phyloP scores from a whole-genome alignment of 2,888 invertebrate species.

The Lathronympha strigana region DNA sequence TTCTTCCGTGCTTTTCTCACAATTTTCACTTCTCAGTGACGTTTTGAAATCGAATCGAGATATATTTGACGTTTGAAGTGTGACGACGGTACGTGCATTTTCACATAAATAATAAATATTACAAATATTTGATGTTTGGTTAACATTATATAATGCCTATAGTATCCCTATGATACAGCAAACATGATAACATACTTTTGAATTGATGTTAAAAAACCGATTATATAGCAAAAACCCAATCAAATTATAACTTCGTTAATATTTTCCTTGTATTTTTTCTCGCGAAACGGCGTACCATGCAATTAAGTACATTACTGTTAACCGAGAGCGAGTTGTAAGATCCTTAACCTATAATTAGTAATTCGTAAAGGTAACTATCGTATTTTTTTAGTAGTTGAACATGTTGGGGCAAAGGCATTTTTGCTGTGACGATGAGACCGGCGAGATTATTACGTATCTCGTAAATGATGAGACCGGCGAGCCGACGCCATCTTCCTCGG shows the following conservation, averaged over 20 bases:
- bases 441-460: constrained; percentile 72
- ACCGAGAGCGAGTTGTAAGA: not conserved
- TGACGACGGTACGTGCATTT: constrained; percentile 16
- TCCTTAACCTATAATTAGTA: not conserved
- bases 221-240: not conserved
- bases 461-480: constrained; percentile 83
- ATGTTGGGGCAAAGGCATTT: constrained; percentile 56
- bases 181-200: not conserved
- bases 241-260: not conserved
- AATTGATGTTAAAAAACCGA: not conserved
- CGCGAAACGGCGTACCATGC: constrained; percentile 4
- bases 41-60: not conserved
- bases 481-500: constrained; percentile 43
- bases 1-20: too few species aligned
- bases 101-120: constrained; percentile 8
- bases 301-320: constrained; percentile 1
- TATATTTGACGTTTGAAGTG: not conserved
- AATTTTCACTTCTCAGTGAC: not conserved
- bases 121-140: too few species aligned
- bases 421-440: constrained; percentile 80
- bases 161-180: not conserved
- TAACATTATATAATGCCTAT: not conserved
- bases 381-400: constrained; percentile 24
- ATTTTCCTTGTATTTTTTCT: not conserved
- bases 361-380: constrained; percentile 15